A percentile compares a stretch with the other conserved stretches of the same genome.
phyloP scores from a whole-genome alignment of 2,888 invertebrate species.

The Congeria kusceri region DNA sequence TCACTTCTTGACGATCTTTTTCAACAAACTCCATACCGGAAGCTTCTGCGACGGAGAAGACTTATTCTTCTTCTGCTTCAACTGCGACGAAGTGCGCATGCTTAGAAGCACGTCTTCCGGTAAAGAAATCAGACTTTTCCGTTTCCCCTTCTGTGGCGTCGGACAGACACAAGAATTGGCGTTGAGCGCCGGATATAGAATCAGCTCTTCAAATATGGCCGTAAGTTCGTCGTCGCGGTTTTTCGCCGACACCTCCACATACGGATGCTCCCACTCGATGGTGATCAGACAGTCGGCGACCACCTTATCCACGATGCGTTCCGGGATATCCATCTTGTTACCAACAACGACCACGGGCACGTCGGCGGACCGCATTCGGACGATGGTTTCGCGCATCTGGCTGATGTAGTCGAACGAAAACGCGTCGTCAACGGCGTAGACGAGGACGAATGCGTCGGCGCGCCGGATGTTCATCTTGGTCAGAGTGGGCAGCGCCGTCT shows the following conservation, averaged over 20 bases:
- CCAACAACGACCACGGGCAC: conserved; percentile 20
- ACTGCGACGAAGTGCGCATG: too few species aligned
- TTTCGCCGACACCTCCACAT: not conserved
- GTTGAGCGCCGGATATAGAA: not conserved
- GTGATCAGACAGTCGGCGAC: not conserved
- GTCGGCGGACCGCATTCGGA: conserved; percentile 2
- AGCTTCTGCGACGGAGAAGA: too few species aligned
- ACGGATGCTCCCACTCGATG: not conserved
- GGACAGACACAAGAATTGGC: not conserved
- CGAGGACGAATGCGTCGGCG: conserved; percentile 27
- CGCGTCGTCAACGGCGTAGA: conserved; percentile 26
- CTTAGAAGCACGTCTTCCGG: too few species aligned
- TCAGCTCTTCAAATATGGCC: conserved; percentile 2
- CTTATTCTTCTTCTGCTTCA: too few species aligned
- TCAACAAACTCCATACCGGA: too few species aligned
- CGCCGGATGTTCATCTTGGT: conserved; percentile 14
- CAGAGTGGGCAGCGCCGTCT: not conserved
- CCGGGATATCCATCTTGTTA: conserved; percentile 9
- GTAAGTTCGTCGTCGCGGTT: not conserved
- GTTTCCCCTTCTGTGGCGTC: too few species aligned
- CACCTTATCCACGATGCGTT: not conserved
- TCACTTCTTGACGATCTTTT: too few species aligned
- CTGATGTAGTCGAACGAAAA: conserved; percentile 26
- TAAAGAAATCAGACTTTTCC: too few species aligned
- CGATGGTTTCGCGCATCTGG: conserved; percentile 3